These are phyloP conservation scores for Chrysolina oricalcia DNA, from an alignment of 2,888 invertebrate genomes.

Conservation along the genomic window DNA sequence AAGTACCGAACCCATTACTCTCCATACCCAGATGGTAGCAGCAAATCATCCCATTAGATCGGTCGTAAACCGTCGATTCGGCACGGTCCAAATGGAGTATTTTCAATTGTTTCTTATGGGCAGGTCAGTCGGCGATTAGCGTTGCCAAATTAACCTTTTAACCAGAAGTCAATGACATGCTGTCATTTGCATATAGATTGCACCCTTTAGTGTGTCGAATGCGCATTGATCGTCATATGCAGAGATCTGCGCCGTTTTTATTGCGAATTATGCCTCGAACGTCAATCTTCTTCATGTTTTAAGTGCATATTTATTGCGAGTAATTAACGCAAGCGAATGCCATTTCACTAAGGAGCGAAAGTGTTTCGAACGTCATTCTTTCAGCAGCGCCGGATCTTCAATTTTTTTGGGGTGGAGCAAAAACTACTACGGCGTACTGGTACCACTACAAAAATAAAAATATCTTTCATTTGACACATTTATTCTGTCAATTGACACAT, in stretches of 20 bases:
- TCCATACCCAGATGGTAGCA: constrained; percentile 59
- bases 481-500: too few relatives aligned
- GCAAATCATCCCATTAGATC: constrained; percentile 52
- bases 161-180: constrained; percentile 63
- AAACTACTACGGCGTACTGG: too few relatives aligned
- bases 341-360: not conserved
- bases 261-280: constrained; percentile 61
- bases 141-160: constrained; percentile 69
- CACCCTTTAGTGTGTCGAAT: constrained; percentile 68
- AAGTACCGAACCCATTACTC: constrained; percentile 47
- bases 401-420: too few relatives aligned
- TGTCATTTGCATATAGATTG: constrained; percentile 72
- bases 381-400: too few relatives aligned
- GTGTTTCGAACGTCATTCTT: not conserved
- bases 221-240: constrained; percentile 65
- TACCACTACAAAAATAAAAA: too few relatives aligned
- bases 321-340: constrained; percentile 64
- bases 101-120: constrained; percentile 61
- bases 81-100: constrained; percentile 56
- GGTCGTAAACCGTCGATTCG: constrained; percentile 59
- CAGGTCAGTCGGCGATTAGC: constrained; percentile 64
- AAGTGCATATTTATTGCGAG: constrained; percentile 67
- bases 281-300: constrained; percentile 66
- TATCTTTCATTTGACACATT: too few relatives aligned
- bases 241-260: constrained; percentile 65